These are phyloP conservation scores for Agrotis puta DNA, from an alignment of 2,888 invertebrate genomes.

Conservation along the genomic window DNA sequence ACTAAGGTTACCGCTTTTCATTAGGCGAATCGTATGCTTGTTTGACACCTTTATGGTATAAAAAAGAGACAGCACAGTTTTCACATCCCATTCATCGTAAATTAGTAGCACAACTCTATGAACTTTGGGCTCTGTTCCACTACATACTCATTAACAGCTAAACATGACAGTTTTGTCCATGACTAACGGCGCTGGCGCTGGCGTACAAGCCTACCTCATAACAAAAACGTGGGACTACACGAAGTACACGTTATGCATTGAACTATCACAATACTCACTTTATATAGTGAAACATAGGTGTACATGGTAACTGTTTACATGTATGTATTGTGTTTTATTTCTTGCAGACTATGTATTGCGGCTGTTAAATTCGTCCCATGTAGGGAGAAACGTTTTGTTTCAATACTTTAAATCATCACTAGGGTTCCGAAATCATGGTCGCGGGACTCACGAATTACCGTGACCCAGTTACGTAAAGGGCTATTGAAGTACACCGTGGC, in stretches of 20 bases:
- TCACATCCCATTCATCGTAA: neutral
- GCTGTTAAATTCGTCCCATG: conserved; percentile 22
- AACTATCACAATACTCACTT: conserved; percentile 31
- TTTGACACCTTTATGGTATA: too few relatives aligned
- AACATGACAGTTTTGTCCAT: conserved; percentile 40
- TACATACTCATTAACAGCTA: conserved; percentile 27
- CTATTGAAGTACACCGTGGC: too few relatives aligned
- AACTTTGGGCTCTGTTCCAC: neutral
- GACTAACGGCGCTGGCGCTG: conserved; percentile 43
- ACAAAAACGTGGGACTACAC: conserved; percentile 45
- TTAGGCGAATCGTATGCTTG: too few relatives aligned
- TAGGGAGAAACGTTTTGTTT: conserved; percentile 17
- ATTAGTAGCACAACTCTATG: neutral
- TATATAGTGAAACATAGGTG: conserved; percentile 30
- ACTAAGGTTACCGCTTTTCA: too few relatives aligned
- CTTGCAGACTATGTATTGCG: conserved; percentile 2
- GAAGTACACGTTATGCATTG: conserved; percentile 22
- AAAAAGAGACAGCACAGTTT: too few relatives aligned
- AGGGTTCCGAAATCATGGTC: too few relatives aligned
- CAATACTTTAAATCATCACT: neutral
- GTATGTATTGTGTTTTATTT: conserved; percentile 36
- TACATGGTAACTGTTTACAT: conserved; percentile 22
- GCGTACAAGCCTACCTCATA: conserved; percentile 12
- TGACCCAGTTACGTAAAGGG: too few relatives aligned
- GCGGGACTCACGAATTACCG: too few relatives aligned